These are phyloP conservation scores for Tragelaphus imberbis DNA, from an alignment of 2,113 vertebrate species.

Conservation along the genomic window DNA sequence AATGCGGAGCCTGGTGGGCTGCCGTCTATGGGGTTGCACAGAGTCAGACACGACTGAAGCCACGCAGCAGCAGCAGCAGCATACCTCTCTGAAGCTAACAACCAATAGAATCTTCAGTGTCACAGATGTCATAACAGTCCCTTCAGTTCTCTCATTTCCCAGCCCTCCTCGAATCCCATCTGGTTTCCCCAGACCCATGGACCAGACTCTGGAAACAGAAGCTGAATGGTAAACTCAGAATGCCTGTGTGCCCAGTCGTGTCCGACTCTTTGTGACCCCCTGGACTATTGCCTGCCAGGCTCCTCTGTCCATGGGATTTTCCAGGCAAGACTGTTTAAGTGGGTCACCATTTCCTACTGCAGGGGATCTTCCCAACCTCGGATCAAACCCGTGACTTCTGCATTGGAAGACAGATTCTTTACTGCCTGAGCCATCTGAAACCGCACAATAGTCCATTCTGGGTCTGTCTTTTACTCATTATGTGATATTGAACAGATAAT, in stretches of 20 bases:
- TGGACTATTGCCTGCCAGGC: not conserved
- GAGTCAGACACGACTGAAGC: accelerated
- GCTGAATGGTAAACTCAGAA: not conserved
- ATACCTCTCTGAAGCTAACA: not conserved
- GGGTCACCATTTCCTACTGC: not conserved
- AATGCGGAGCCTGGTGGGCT: too few species aligned
- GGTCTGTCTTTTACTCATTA: not conserved
- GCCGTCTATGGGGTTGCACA: too few species aligned
- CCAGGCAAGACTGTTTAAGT: not conserved
- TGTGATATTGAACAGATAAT: not conserved
- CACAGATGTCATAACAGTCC: not conserved
- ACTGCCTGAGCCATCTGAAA: not conserved
- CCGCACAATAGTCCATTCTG: not conserved
- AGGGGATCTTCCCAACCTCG: not conserved
- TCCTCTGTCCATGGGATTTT: not conserved
- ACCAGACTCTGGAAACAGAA: not conserved
- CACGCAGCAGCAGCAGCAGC: too few species aligned
- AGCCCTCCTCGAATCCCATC: accelerated
- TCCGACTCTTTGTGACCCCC: not conserved
- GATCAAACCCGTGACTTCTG: not conserved
- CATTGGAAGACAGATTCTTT: not conserved
- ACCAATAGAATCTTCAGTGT: not conserved
- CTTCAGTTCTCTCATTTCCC: not conserved
- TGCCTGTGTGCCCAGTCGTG: not conserved
- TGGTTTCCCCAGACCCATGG: not conserved